Evolutionary conservation across 2,113 vertebrate species (phyloP).

Genomic region (Hydrolagus affinis): DNA sequence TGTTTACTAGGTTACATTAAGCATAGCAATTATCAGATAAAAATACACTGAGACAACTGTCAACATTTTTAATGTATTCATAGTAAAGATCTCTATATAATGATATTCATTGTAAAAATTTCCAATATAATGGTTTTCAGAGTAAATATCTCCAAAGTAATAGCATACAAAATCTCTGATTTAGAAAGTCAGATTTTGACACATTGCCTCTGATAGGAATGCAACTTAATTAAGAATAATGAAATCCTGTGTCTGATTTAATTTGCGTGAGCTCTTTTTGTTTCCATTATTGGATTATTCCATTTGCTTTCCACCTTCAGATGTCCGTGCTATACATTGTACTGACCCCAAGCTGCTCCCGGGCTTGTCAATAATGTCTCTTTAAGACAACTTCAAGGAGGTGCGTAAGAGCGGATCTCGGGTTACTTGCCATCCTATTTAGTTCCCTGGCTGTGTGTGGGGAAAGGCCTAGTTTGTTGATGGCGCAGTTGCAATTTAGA

Average conservation of each 20-base stretch:
- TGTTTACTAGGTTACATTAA: no score
- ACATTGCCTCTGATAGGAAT: background rate
- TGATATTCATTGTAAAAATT: background rate
- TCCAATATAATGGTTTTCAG: background rate
- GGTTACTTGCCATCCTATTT: background rate
- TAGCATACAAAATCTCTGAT: background rate
- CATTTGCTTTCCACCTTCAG: background rate
- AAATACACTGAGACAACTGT: background rate
- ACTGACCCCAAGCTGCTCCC: background rate
- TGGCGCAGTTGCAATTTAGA: no score
- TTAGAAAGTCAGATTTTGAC: conserved; percentile 4
- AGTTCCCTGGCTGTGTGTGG: background rate
- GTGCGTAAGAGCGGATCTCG: background rate
- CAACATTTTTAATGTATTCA: background rate
- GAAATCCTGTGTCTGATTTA: background rate
- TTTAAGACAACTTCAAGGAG: background rate
- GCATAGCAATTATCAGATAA: background rate
- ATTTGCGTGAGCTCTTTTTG: background rate
- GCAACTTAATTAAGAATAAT: background rate
- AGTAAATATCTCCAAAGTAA: background rate
- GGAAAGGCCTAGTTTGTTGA: no score
- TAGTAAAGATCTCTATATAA: background rate
- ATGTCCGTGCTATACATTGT: background rate
- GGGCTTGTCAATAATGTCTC: background rate
- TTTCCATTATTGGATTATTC: background rate